phyloP scores from a whole-genome alignment of 2,888 invertebrate genomes.

The Entomobrya proxima region DNA sequence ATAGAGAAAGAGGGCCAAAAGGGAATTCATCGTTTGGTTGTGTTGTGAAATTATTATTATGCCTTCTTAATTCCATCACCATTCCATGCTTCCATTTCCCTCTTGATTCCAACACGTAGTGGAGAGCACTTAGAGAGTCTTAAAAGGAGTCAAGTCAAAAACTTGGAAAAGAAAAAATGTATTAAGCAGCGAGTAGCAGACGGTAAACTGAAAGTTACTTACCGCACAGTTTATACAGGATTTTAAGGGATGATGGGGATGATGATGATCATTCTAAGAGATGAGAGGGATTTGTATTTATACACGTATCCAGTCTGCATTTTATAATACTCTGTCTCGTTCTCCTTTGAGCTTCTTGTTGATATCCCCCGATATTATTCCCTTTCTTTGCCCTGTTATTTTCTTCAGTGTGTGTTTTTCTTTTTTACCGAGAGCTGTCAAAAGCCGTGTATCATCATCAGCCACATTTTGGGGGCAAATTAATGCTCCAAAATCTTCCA shows the following conservation, averaged over 20 bases:
- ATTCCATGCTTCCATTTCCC: neutral
- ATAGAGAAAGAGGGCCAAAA: slow-evolving; percentile 15
- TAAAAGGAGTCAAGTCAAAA: slow-evolving; percentile 48
- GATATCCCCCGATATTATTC: slow-evolving; percentile 40
- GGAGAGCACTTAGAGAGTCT: slow-evolving; percentile 40
- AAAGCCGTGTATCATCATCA: slow-evolving; percentile 57
- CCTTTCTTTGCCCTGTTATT: slow-evolving; percentile 23
- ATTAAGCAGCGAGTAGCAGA: slow-evolving; percentile 33
- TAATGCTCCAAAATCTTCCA: slow-evolving; percentile 42
- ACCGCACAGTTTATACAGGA: slow-evolving; percentile 9
- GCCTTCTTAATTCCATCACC: slow-evolving; percentile 47
- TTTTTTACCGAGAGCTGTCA: slow-evolving; percentile 58
- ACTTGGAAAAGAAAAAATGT: slow-evolving; percentile 28
- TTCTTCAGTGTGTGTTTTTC: slow-evolving; percentile 47
- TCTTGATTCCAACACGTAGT: slow-evolving; percentile 54
- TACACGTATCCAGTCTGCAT: neutral
- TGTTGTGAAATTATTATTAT: slow-evolving; percentile 47
- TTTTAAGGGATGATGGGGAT: slow-evolving; percentile 44
- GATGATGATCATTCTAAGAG: slow-evolving; percentile 12
- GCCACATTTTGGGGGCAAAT: slow-evolving; percentile 46
- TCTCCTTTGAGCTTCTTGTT: slow-evolving; percentile 29
- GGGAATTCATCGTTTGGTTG: neutral
- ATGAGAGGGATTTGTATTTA: slow-evolving; percentile 46
- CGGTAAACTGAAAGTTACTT: slow-evolving; percentile 8
- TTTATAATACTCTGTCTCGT: slow-evolving; percentile 11